These are phyloP conservation scores for Pelusios castaneus DNA, from an alignment of 2,113 vertebrate genomes.

Conservation along the genomic window DNA sequence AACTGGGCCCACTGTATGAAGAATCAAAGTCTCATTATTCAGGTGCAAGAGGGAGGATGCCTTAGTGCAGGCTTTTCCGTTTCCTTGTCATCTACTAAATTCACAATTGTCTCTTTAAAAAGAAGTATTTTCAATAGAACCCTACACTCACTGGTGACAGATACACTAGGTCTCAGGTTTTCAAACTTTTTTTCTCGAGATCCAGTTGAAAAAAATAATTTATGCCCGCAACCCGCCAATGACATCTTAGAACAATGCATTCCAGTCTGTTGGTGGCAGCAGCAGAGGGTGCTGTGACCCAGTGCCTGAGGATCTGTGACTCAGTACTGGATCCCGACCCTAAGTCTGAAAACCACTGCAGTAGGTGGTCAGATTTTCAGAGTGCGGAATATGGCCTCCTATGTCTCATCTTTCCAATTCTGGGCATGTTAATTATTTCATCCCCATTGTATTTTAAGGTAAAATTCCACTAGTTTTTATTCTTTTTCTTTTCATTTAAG, in stretches of 20 bases:
- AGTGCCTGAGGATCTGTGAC: too few relatives aligned
- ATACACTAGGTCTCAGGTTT: too few relatives aligned
- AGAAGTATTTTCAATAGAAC: not conserved
- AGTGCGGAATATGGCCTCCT: slow-evolving; percentile 46
- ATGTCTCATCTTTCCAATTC: slow-evolving; percentile 34
- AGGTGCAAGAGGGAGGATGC: not conserved
- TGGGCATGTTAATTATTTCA: not conserved
- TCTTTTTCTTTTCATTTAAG: slow-evolving; percentile 26
- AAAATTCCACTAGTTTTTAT: slow-evolving; percentile 50
- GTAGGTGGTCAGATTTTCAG: not conserved
- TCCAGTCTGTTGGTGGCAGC: too few relatives aligned
- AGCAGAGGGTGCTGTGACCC: too few relatives aligned
- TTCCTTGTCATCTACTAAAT: not conserved
- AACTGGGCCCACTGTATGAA: not conserved
- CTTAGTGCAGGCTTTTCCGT: not conserved
- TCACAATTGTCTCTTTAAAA: not conserved
- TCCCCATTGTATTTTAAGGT: not conserved
- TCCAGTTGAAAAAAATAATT: too few relatives aligned
- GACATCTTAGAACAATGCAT: too few relatives aligned
- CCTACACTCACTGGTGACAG: slow-evolving; percentile 45
- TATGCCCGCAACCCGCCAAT: too few relatives aligned
- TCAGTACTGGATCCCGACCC: too few relatives aligned
- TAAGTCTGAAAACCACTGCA: too few relatives aligned
- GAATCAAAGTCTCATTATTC: not conserved
- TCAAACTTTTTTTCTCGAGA: too few relatives aligned